Percentiles rank a stretch among this genome's conserved stretches.
phyloP scores from a whole-genome alignment of 2,797 vertebrate species.

The Perodicticus potto region DNA sequence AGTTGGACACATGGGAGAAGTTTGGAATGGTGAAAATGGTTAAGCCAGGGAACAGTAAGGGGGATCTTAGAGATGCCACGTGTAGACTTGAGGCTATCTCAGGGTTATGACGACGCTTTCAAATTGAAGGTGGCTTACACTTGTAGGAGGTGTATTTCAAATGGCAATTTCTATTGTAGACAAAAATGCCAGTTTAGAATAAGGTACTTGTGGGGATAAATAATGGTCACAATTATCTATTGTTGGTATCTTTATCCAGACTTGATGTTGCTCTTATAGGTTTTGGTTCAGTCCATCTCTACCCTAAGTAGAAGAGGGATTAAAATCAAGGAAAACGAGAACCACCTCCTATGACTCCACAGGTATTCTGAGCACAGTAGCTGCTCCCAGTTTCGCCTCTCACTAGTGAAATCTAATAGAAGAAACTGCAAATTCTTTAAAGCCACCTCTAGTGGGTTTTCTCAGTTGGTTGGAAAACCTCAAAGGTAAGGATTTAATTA shows the following conservation, averaged over 20 bases:
- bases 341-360: slow-evolving; percentile 15
- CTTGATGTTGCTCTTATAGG: background rate
- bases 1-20: slow-evolving; percentile 7
- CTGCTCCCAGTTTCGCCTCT: slow-evolving; percentile 48
- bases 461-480: slow-evolving; percentile 65
- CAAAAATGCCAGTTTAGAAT: slow-evolving; percentile 6
- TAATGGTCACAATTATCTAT: background rate
- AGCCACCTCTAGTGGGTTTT: slow-evolving; percentile 67
- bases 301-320: background rate
- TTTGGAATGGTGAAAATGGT: background rate
- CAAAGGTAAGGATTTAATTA: slow-evolving; percentile 76
- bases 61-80: background rate
- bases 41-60: background rate
- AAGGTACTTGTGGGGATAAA: background rate
- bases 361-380: slow-evolving; percentile 39
- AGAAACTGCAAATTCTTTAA: slow-evolving; percentile 63
- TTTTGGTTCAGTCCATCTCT: slow-evolving; percentile 33
- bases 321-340: slow-evolving; percentile 16
- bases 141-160: background rate
- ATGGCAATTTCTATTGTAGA: background rate
- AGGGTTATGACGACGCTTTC: background rate
- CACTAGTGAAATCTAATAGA: slow-evolving; percentile 64
- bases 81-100: slow-evolving; percentile 28
- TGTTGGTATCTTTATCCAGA: background rate
- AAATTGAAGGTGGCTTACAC: background rate